Evolutionary conservation across 2,888 invertebrate genomes (phyloP), one percentile per base, ranked within the genome.

Genomic region (Mesoligia furuncula): DNA sequence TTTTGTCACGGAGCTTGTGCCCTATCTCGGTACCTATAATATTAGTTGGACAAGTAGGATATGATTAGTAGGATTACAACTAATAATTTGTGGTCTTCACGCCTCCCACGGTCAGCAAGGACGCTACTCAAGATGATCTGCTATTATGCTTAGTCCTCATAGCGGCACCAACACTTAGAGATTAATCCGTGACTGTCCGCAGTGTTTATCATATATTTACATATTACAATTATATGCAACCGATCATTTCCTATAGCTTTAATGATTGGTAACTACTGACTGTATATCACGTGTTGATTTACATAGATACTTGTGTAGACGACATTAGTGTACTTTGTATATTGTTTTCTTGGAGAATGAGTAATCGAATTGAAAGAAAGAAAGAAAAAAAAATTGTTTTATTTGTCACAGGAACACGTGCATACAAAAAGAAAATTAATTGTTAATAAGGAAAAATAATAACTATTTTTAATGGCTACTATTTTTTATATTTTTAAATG

Each of bases 161-260:
- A n/a, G 36, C 31, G 13, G 62, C 59, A 74, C 66, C 62, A 39
- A 79, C 54, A 85, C 77, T 86, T 87, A 84, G 70, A 88, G 82
- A 89, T 89, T 87, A 87, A 78, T 80, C 89, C 90, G 89, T 90
- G 90, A 89, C 86, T 75, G 79, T 75, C 42, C 77, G 80, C 77
- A 73, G 80, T 88, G 84, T 85, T 81, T 88, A 84, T 85, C 66
- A 66, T 76, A 83, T 81, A 90, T 90, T 90, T 88, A 86, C 89
- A 89, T 90, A 86, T 88, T 82, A 87, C 84, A 87, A 89, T 86
- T 83, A 82, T 79, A 75, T 78, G 73, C 77, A 68, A 79, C 67
- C 74, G 77, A 86, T 89, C 86, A 83, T 89, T 88, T 88, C 90
- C 85, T 88, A 80, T 73, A 79, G 72, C 79, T 87, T 82, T 88